Base-by-base conservation (phyloP, 2,113 vertebrate species). In the Paraplagusia blochii region DNA sequence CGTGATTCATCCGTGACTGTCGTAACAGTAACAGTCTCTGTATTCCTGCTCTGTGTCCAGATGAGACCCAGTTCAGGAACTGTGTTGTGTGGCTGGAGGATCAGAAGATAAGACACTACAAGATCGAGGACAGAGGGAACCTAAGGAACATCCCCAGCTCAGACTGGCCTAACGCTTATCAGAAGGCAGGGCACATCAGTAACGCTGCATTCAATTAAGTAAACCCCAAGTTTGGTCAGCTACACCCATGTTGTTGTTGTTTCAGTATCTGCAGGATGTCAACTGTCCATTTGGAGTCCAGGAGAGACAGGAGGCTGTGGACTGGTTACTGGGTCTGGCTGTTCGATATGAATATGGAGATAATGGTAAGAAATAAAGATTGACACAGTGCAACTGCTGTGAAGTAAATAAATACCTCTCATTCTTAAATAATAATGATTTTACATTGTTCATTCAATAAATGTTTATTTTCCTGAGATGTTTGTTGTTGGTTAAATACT, bases 61-160 rank as follows among this genome's bases (percentile, higher is more conserved):
- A 99, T 92, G 97, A 99, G 79, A 94, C 94, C 0, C 95, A 98
- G 79, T 98, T 95, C 74, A 93, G 95, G 81, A 99, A 99, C 72
- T 95, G 97, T 71, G 92, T 99, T 11, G 95, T 99, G 63, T 99
- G 97, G 97, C 92, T 99, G 1, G 97, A 99, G 88, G 97, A 99
- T 82, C 97, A 99, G 88, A 99, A 99, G 80, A 95, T 99, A 66
- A 76, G 97, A 54, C 95, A 98, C 68, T 98, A 99, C 77, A 98
- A 96, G 78, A 99, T 99, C 10, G 97, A 99, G 85, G 97, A 99
- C 61, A 65, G 97, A 53, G 96, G 95, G 6, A 96, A 94, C 70
- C 77, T 99, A 73, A 93, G 96, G 63, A 98, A 99, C 84, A 96
- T 98, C 67, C 94, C 94, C 45, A 95, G 89, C 46, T 92, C 91